phyloP scores from a whole-genome alignment of 1,140 invertebrate species.

The Sitobion miscanthi region DNA sequence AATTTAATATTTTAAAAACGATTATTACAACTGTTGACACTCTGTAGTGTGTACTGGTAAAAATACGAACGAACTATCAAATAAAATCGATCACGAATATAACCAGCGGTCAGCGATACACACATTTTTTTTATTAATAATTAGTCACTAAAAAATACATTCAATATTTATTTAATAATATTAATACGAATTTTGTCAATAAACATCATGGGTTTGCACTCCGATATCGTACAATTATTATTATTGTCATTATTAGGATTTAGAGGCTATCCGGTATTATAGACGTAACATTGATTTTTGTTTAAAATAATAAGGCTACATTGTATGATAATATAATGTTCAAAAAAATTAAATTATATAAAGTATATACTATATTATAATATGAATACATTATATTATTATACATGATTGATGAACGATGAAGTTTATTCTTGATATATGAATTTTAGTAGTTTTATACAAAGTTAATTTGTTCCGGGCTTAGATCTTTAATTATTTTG shows the following conservation, averaged over 20 bases:
- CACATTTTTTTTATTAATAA: neutral
- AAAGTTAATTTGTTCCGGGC: no score
- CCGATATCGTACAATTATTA: neutral
- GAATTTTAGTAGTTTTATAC: no score
- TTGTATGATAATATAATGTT: no score
- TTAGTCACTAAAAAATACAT: neutral
- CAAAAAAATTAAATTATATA: no score
- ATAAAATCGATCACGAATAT: neutral
- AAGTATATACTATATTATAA: no score
- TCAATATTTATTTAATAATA: neutral
- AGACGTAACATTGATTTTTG: no score
- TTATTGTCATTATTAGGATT: neutral
- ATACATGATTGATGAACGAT: no score
- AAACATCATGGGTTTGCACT: neutral
- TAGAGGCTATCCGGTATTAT: neutral
- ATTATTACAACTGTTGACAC: neutral
- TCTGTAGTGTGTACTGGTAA: neutral
- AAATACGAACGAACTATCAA: neutral
- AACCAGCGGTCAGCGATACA: neutral
- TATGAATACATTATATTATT: no score
- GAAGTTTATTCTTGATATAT: no score
- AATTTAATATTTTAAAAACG: neutral
- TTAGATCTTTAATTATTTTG: no score
- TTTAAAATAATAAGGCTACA: no score
- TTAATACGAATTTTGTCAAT: neutral